Base-by-base conservation (phyloP, 2,113 vertebrate species). In the Baryphthengus martii region DNA sequence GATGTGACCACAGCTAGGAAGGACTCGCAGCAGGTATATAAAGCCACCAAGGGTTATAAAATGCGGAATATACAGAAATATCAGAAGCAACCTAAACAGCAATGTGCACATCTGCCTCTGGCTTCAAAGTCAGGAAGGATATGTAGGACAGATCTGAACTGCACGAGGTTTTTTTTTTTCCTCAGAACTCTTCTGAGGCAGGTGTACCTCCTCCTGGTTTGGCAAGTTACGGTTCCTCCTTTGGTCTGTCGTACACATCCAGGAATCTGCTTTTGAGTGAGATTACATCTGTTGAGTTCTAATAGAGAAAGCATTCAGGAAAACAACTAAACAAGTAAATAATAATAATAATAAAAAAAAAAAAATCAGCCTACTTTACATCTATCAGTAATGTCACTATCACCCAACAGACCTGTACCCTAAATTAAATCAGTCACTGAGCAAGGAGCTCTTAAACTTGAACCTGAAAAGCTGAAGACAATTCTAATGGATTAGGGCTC, bases 101-200 rank as follows among this genome's bases (percentile, higher is more conserved):
- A 29, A 61, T 3, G 5, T 2, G 2, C 29, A 13, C 4, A 76
- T 37, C 49, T 42, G 13, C 5, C 29, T 8, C 2, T 15, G 0
- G 21, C 7, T 63, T 50, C 49, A 5, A 81, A 75, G 25, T 26
- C 17, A 50, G n/a, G 28, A 56, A 78, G 66, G 13, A 35, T 15
- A 6, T 3, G 3, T 12, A 55, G 33, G 20, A 85, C 17, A 59
- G 29, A 88, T 39, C 39, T 18, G 17, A 85, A 50, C 21, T 15
- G 3, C 5, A 17, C 8, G 14, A 63, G 21, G 14, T 7, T 16
- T 65, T 55, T 18, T 58, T 58, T 72, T 67, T 21, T 5, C 2
- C 35, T 12, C 55, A 66, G 40, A 90, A 63, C n/a, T 45, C 17
- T 65, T 33, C 44, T 29, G 13, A 66, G 33, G 6, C 35, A 68